These are phyloP conservation scores for Antrozous pallidus DNA, from an alignment of 2,797 vertebrate genomes.

Conservation along the genomic window DNA sequence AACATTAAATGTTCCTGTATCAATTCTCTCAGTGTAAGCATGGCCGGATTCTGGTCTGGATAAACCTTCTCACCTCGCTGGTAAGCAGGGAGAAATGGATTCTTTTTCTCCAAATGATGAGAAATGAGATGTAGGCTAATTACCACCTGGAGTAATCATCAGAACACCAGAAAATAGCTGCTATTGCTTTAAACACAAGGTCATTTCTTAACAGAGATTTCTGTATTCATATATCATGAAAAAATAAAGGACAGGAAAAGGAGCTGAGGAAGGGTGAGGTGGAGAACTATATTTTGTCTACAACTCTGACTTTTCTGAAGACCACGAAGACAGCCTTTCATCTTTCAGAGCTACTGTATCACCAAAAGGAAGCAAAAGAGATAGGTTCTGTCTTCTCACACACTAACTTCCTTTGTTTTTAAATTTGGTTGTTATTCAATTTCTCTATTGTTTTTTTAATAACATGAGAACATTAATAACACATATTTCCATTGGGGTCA, in stretches of 20 bases:
- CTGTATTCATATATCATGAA: neutral
- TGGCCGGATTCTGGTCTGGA: neutral
- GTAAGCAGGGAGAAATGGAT: neutral
- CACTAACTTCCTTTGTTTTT: neutral
- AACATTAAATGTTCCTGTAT: neutral
- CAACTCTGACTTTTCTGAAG: neutral
- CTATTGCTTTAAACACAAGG: neutral
- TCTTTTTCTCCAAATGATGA: neutral
- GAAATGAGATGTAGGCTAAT: neutral
- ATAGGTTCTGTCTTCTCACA: neutral
- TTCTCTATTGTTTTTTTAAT: neutral
- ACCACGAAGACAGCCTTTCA: neutral
- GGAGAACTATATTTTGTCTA: neutral
- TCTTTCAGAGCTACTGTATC: neutral
- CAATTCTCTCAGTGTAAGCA: neutral
- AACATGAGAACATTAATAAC: neutral
- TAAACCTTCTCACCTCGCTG: neutral
- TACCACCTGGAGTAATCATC: neutral
- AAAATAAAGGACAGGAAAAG: neutral
- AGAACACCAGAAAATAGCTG: neutral
- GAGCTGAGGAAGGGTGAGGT: neutral
- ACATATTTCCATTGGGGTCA: neutral
- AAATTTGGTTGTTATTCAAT: neutral
- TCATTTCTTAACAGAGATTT: neutral
- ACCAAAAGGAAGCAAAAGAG: neutral